Evolutionary conservation across 2,888 invertebrate genomes (phyloP).

Genomic region (Keiferia lycopersicella): DNA sequence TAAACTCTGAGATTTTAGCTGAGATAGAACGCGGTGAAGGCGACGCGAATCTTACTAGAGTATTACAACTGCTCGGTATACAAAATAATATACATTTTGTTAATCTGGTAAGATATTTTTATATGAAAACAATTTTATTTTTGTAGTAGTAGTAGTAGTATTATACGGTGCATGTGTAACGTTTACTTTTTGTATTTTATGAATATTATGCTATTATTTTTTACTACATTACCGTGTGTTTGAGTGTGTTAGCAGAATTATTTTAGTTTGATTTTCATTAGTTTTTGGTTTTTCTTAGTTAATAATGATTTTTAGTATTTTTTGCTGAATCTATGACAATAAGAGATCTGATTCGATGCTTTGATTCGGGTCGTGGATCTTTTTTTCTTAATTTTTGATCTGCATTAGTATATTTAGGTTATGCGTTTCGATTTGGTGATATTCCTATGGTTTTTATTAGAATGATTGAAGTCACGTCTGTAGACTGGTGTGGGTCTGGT

Average conservation of each 20-base stretch:
- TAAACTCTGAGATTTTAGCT: conserved; percentile 69
- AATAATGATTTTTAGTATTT: conserved; percentile 78
- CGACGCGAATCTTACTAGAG: conserved; percentile 61
- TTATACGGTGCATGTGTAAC: conserved; percentile 79
- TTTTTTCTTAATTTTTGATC: conserved; percentile 67
- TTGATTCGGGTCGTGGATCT: conserved; percentile 48
- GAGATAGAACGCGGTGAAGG: conserved; percentile 38
- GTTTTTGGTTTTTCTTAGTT: conserved; percentile 74
- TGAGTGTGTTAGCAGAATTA: conserved; percentile 80
- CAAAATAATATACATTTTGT: conserved; percentile 77
- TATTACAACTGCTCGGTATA: conserved; percentile 74
- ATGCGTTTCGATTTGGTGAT: conserved; percentile 68
- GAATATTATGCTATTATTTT: conserved; percentile 71
- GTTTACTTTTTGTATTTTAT: conserved; percentile 69
- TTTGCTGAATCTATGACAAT: conserved; percentile 81
- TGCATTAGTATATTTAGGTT: conserved; percentile 68
- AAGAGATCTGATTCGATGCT: conserved; percentile 80
- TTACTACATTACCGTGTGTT: conserved; percentile 76
- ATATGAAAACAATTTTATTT: conserved; percentile 75
- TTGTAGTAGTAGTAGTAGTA: conserved; percentile 75
- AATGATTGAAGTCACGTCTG: conserved; percentile 74
- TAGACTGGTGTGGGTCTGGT: conserved; percentile 38
- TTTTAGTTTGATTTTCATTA: conserved; percentile 76
- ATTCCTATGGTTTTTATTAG: conserved; percentile 57
- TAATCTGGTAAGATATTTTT: conserved; percentile 78